Base-by-base conservation (phyloP, 2,888 invertebrate species). In the Sisyra terminalis region DNA sequence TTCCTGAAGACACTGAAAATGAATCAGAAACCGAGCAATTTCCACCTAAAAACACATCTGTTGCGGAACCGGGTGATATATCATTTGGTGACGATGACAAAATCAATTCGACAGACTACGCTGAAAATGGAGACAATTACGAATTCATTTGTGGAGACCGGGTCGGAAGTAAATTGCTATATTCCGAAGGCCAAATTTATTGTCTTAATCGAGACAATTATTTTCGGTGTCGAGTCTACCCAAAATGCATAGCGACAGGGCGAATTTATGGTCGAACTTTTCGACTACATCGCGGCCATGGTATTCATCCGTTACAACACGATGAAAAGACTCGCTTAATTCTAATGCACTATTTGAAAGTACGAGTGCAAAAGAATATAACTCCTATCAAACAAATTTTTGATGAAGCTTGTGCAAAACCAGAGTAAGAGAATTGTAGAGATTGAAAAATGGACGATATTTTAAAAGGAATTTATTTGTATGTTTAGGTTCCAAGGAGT, bases 161-260 rank as follows among this genome's bases (percentile, higher is more conserved):
- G 18, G 32, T 42, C 7, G 42, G 42, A 9, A 43, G 43, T 30
- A 36, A 37, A 37, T 31, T 43, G 17, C 16, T 43, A 11, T 43
- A 38, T 37, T 30, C 30, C 7, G 38, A 43, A 11, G 43, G 43
- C 6, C 38, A 43, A 5, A 11, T 43, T 5, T 43, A 43, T 31
- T 43, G 37, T 38, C 29, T 30, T 11, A 43, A 38, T 31, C 43
- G 38, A 3, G 30, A 43, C 11, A 43, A 43, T 17, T 43, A 43
- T 38, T 43, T 37, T 43, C 43, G 37, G 13, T 43, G 43, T 37
- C 37, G 38, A 3, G n/a, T 43, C 13, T 43, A 43, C 24, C 43
- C 43, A 31, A 37, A 43, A 16, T 43, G 43, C 16, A 38, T 43
- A 11, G 43, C 43, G 5, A 37, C 38, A 11, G 43, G 43, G n/a